Conservation (phyloP, 1,140 invertebrate species). For the Sycobia sp. region DNA sequence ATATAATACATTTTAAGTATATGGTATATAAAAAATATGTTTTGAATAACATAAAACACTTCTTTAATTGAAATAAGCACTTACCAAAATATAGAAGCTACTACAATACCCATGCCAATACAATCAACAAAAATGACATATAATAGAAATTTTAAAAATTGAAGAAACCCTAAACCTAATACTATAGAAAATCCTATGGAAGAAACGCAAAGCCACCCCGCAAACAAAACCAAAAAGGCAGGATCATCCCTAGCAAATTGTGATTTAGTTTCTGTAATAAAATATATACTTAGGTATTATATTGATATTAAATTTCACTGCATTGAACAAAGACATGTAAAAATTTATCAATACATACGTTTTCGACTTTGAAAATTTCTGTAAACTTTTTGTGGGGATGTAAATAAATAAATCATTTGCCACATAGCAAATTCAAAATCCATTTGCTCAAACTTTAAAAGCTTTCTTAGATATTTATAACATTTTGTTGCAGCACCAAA, state of each 20-base stretch:
- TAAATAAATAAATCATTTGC: slow-evolving; percentile 98
- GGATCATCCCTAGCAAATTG: slow-evolving; percentile 99
- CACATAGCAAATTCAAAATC: slow-evolving; percentile 99
- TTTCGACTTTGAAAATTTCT: slow-evolving; percentile 98
- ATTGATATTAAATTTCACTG: too few species aligned
- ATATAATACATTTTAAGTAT: too few species aligned
- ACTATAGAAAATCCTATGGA: slow-evolving; percentile 89
- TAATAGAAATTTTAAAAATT: slow-evolving; percentile 85
- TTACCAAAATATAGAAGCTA: slow-evolving; percentile 91
- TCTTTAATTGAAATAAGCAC: too few species aligned
- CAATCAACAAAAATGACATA: slow-evolving; percentile 96
- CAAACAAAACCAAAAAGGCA: slow-evolving; percentile 93
- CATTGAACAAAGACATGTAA: too few species aligned
- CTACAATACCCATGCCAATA: slow-evolving; percentile 83
- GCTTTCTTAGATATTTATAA: slow-evolving; percentile 88
- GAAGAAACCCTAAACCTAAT: slow-evolving; percentile 74
- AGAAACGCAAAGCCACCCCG: slow-evolving; percentile 86
- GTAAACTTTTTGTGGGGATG: slow-evolving; percentile 96
- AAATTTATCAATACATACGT: slow-evolving; percentile 70
- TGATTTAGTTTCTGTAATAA: slow-evolving; percentile 87
- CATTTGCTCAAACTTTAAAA: slow-evolving; percentile 97
- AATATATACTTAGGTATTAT: slow-evolving; percentile 1
- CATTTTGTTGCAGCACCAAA: slow-evolving; percentile 88
- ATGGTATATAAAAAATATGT: too few species aligned
- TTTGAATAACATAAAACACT: too few species aligned